These are phyloP conservation scores for Platygyra sinensis DNA, from an alignment of 64 coral and sea anemone species.

Conservation along the genomic window DNA sequence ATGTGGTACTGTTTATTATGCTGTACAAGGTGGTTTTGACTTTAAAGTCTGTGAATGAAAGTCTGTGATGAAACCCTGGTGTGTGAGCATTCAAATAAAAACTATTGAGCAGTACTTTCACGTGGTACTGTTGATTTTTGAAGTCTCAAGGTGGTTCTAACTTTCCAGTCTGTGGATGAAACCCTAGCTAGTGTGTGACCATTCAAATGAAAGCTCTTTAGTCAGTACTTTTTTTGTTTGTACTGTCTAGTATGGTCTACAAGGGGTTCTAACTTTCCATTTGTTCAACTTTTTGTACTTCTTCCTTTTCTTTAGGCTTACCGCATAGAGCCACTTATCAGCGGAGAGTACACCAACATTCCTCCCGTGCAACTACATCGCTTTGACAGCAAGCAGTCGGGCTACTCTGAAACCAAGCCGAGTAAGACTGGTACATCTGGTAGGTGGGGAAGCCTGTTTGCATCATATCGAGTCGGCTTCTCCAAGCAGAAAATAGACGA, in stretches of 20 bases:
- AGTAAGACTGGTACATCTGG: conserved; percentile 15
- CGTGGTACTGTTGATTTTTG: not conserved
- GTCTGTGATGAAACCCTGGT: not conserved
- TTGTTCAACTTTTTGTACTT: not conserved
- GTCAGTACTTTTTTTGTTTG: not conserved
- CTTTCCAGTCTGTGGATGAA: not conserved
- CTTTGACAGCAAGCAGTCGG: conserved; percentile 65
- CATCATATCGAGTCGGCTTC: conserved; percentile 31
- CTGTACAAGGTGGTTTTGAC: not conserved
- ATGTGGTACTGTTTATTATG: not conserved
- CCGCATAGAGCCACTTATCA: conserved; percentile 84
- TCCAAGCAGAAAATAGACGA: conserved; percentile 44
- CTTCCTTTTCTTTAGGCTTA: conserved; percentile 71
- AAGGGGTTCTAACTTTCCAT: not conserved
- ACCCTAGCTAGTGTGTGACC: not conserved
- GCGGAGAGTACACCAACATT: conserved; percentile 73
- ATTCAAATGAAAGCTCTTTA: not conserved
- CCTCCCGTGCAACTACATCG: conserved; percentile 83
- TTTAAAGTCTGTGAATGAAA: not conserved
- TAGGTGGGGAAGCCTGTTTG: conserved; percentile 24
- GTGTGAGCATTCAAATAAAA: not conserved
- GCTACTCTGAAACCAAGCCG: conserved; percentile 60
- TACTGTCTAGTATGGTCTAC: not conserved
- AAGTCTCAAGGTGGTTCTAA: not conserved
- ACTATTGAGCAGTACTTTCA: not conserved